Conservation (phyloP, 2,888 invertebrate genomes). For the Microplitis manilae region DNA sequence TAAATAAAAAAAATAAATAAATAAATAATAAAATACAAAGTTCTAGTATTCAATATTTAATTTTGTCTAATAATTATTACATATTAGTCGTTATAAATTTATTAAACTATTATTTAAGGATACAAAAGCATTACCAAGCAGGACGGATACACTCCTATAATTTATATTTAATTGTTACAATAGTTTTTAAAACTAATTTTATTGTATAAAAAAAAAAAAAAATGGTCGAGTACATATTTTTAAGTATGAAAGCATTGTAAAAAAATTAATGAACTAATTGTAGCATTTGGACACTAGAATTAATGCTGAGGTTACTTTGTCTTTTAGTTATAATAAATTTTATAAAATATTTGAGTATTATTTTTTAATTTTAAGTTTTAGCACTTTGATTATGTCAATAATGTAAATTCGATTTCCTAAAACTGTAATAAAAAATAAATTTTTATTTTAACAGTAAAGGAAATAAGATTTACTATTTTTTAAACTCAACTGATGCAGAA, state of each 20-base stretch:
- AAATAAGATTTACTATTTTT: too few species aligned
- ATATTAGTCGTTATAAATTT: neutral
- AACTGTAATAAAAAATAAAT: too few species aligned
- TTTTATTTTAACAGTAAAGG: too few species aligned
- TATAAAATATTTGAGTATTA: too few species aligned
- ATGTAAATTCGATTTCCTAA: too few species aligned
- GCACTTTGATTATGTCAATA: too few species aligned
- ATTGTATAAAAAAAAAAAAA: neutral
- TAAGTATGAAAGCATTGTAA: neutral
- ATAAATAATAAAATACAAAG: too few species aligned
- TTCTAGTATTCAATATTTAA: neutral
- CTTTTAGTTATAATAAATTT: too few species aligned
- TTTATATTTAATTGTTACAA: neutral
- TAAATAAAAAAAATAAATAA: too few species aligned
- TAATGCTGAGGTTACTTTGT: too few species aligned
- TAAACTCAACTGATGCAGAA: too few species aligned
- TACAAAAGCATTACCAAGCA: neutral
- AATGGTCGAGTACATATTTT: neutral
- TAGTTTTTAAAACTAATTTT: neutral
- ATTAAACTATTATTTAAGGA: neutral
- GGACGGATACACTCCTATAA: neutral
- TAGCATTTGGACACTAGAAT: neutral
- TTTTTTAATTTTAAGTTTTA: too few species aligned
- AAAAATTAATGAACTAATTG: neutral
- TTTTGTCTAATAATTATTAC: neutral